These are phyloP conservation scores for Erpornis zantholeuca DNA, from an alignment of 2,113 vertebrate species.

Conservation along the genomic window DNA sequence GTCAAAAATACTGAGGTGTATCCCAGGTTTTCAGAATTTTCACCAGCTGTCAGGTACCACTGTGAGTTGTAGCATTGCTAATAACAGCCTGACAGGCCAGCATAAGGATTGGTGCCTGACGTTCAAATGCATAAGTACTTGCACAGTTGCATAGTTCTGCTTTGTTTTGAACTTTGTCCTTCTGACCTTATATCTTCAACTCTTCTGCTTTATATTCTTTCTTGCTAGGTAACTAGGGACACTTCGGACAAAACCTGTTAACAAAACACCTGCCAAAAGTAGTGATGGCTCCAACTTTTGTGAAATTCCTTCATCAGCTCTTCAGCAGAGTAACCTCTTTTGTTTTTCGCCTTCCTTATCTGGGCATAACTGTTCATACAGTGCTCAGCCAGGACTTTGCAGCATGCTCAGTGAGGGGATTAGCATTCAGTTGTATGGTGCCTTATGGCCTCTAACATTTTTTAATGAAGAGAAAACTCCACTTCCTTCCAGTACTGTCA, in stretches of 20 bases:
- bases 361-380: background rate
- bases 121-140: background rate
- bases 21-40: background rate
- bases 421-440: background rate
- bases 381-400: background rate
- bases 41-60: background rate
- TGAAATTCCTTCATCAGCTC: background rate
- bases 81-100: background rate
- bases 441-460: background rate
- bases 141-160: background rate
- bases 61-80: background rate
- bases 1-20: background rate
- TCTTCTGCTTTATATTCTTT: background rate
- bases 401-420: background rate
- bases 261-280: background rate
- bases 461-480: background rate
- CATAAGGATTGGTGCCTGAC: background rate
- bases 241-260: background rate
- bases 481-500: background rate
- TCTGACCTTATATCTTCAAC: background rate
- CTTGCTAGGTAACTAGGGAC: background rate
- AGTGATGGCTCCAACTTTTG: background rate
- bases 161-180: background rate
- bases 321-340: background rate
- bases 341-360: background rate